A percentile compares a stretch with the other conserved stretches of the same genome.
These are phyloP conservation scores for Chloropsis hardwickii DNA, from an alignment of 2,113 vertebrate genomes.

Conservation along the genomic window DNA sequence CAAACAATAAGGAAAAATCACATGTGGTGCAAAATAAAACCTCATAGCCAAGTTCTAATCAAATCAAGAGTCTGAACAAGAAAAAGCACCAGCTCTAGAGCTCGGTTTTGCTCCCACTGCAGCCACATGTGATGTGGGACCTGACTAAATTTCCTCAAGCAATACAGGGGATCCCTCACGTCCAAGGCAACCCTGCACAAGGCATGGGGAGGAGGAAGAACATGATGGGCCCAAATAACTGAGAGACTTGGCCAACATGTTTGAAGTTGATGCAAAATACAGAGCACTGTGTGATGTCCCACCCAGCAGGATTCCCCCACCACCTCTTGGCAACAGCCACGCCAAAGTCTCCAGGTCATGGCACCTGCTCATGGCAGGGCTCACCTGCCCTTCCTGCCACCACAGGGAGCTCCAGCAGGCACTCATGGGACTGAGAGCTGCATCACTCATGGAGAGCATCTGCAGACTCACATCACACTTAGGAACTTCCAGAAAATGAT, in stretches of 20 bases:
- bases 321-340: background rate
- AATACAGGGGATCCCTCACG: background rate
- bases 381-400: background rate
- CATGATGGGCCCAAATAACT: rapidly evolving
- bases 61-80: background rate
- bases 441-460: background rate
- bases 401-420: background rate
- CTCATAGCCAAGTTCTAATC: background rate
- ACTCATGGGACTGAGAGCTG: rapidly evolving
- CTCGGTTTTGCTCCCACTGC: rapidly evolving
- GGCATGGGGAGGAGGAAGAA: background rate
- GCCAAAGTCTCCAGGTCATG: background rate
- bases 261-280: background rate
- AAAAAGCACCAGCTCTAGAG: background rate
- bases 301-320: background rate
- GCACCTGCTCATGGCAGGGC: background rate
- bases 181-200: background rate
- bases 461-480: background rate
- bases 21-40: background rate
- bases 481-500: background rate
- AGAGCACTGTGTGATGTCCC: background rate
- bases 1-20: background rate
- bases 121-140: background rate
- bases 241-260: background rate
- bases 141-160: background rate